phyloP scores from a whole-genome alignment of 1,140 invertebrate genomes.

The Lordiphosa mommai region DNA sequence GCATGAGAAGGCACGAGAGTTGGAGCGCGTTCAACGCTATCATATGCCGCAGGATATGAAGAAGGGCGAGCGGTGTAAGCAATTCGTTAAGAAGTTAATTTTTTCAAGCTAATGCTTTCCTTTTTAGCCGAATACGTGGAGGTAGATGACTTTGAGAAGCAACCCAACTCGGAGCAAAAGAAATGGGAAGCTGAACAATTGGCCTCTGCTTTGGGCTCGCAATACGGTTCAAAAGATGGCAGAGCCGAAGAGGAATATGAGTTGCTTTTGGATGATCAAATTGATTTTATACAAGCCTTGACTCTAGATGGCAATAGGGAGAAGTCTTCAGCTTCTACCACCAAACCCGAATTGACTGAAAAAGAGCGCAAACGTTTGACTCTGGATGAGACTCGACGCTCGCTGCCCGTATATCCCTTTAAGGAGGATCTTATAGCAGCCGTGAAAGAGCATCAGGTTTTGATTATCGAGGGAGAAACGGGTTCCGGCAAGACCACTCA shows the following conservation, averaged over 20 bases:
- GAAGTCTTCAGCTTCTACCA: slow-evolving; percentile 80
- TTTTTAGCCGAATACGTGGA: slow-evolving; percentile 87
- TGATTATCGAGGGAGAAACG: slow-evolving; percentile 99
- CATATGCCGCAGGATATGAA: slow-evolving; percentile 93
- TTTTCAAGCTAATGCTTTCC: background rate
- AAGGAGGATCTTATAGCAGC: slow-evolving; percentile 93
- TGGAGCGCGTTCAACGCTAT: slow-evolving; percentile 96
- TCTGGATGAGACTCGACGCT: slow-evolving; percentile 95
- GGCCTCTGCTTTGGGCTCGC: slow-evolving; percentile 91
- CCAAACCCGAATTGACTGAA: slow-evolving; percentile 84
- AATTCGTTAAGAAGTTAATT: slow-evolving; percentile 65
- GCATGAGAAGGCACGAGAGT: slow-evolving; percentile 95
- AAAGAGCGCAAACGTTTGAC: slow-evolving; percentile 88
- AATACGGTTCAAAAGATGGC: slow-evolving; percentile 91
- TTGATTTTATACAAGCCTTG: slow-evolving; percentile 97
- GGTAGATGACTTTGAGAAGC: slow-evolving; percentile 91
- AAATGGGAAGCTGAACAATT: slow-evolving; percentile 99
- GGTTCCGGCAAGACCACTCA: slow-evolving; percentile 99
- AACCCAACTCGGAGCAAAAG: slow-evolving; percentile 94
- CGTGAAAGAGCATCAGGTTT: slow-evolving; percentile 92
- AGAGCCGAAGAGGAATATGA: slow-evolving; percentile 93
- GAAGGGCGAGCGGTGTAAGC: slow-evolving; percentile 83
- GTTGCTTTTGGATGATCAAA: slow-evolving; percentile 95
- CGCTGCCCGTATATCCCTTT: slow-evolving; percentile 97
- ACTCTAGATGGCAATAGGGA: slow-evolving; percentile 91